phyloP scores from a whole-genome alignment of 2,113 vertebrate species.

The Phalacrocorax brasilianus region DNA sequence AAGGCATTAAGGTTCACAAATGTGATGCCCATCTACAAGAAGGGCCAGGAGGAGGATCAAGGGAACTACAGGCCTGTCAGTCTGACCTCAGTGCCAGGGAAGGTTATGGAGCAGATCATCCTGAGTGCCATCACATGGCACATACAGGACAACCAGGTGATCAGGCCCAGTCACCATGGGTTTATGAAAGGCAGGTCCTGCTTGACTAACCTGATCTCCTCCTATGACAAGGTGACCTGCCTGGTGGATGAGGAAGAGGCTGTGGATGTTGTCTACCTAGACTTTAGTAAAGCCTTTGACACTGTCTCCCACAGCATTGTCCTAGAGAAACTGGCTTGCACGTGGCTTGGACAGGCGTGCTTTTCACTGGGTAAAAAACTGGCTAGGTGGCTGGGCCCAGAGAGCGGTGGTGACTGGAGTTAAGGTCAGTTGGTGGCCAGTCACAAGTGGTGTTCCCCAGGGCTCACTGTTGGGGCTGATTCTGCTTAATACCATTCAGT shows the following conservation, averaged over 20 bases:
- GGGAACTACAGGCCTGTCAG: not conserved
- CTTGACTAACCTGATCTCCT: not conserved
- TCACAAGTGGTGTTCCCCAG: not conserved
- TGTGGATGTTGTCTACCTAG: not conserved
- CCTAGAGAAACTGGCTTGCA: not conserved
- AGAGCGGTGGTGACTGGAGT: not conserved
- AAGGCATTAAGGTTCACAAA: not conserved
- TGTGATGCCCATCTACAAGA: not conserved
- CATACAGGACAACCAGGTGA: not conserved
- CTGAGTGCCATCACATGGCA: not conserved
- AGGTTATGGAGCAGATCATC: not conserved
- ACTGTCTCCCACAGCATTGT: not conserved
- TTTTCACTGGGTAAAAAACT: not conserved
- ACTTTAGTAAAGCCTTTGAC: not conserved
- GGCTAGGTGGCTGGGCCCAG: too few relatives aligned
- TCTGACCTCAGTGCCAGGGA: not conserved
- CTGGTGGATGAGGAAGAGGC: not conserved
- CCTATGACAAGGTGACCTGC: not conserved
- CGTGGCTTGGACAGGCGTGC: rapidly evolving
- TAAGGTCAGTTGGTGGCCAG: not conserved
- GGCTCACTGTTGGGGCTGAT: not conserved
- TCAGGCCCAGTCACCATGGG: not conserved
- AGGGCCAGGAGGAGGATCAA: not conserved
- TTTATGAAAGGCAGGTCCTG: not conserved
- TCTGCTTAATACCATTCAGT: not conserved